A percentile compares a stretch with the other conserved stretches of the same genome.
Evolutionary conservation across 2,797 vertebrate genomes (phyloP).

Genomic region (Ciconia nigra): DNA sequence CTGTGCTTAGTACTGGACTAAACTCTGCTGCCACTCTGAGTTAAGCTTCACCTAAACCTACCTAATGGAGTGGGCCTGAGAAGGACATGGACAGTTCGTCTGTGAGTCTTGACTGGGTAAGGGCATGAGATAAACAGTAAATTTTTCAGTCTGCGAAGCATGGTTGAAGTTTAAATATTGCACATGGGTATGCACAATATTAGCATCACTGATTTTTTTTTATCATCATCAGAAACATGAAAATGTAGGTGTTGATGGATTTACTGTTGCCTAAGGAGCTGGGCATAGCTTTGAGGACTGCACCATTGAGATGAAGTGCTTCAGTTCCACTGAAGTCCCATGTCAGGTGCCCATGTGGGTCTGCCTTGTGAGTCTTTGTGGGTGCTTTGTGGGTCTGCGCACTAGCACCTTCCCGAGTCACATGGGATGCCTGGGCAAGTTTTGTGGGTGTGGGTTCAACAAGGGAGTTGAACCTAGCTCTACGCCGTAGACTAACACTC

Average conservation of each 20-base stretch:
- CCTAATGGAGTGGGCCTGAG: not conserved
- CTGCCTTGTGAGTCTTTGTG: too few relatives aligned
- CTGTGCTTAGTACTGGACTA: not conserved
- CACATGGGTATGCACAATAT: not conserved
- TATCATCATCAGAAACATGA: not conserved
- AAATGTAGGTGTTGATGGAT: not conserved
- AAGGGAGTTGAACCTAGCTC: not conserved
- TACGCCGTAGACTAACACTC: not conserved
- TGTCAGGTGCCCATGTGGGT: not conserved
- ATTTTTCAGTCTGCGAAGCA: not conserved
- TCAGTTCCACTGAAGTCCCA: not conserved
- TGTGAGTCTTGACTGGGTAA: not conserved
- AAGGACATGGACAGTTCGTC: not conserved
- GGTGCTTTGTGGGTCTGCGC: not conserved
- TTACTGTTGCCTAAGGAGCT: not conserved
- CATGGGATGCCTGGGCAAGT: rapidly evolving
- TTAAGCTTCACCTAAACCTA: not conserved
- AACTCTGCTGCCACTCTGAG: not conserved
- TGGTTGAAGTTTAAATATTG: not conserved
- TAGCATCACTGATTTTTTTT: not conserved
- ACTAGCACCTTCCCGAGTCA: not conserved
- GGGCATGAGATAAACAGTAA: not conserved
- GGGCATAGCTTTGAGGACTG: not conserved
- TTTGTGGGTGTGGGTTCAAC: not conserved
- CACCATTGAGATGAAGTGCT: not conserved